Conservation (phyloP, 1,140 invertebrate species). For the Maconellicoccus hirsutus region DNA sequence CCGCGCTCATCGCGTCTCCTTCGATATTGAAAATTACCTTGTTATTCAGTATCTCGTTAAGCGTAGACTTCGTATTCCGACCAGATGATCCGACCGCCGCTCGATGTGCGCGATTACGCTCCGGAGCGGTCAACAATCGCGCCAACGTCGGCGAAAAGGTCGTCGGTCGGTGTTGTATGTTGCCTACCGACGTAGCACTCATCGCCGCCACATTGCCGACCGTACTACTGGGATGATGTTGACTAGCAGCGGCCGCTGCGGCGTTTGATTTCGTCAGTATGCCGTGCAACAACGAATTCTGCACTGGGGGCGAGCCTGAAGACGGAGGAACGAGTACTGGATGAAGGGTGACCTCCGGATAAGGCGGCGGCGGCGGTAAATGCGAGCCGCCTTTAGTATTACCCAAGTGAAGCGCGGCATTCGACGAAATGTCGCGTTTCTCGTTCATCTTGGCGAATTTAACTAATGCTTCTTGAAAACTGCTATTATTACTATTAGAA, state of each 20-base stretch:
- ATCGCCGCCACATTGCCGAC: neutral
- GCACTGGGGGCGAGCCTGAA: constrained; percentile 36
- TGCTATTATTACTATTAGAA: neutral
- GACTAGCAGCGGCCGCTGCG: neutral
- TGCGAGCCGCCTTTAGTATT: neutral
- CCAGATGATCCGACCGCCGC: neutral
- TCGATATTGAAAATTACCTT: constrained; percentile 15
- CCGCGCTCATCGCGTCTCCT: no score
- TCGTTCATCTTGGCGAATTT: constrained; percentile 52
- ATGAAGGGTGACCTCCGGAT: constrained; percentile 63
- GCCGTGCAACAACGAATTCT: constrained; percentile 57
- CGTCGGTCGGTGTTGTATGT: constrained; percentile 32
- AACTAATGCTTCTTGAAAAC: constrained; percentile 61
- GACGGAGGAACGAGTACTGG: constrained; percentile 43
- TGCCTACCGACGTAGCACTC: neutral
- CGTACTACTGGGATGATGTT: neutral
- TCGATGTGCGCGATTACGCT: constrained; percentile 33
- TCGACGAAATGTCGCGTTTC: neutral
- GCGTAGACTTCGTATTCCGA: constrained; percentile 8
- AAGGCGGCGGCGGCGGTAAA: constrained; percentile 40
- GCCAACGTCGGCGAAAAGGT: constrained; percentile 66
- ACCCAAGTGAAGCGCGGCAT: neutral
- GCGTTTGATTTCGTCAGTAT: constrained; percentile 49
- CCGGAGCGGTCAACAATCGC: constrained; percentile 57
- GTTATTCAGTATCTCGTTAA: constrained; percentile 22